Conservation (phyloP, 2,113 vertebrate genomes). For the Catharus bicknelli region DNA sequence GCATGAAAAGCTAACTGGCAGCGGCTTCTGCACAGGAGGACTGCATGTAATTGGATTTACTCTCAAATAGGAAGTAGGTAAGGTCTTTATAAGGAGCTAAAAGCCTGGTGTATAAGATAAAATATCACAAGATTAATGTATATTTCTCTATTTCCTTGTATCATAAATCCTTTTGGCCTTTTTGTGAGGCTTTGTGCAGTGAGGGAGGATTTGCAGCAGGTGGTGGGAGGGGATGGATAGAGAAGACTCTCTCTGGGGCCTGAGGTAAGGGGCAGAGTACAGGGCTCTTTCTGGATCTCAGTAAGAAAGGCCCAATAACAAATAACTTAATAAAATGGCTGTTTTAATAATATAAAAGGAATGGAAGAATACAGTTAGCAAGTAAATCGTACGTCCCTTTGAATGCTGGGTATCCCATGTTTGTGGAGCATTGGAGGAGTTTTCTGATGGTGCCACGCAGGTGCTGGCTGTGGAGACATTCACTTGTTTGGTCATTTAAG, state of each 20-base stretch:
- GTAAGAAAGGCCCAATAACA: neutral
- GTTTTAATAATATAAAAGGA: neutral
- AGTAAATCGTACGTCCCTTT: rapidly evolving
- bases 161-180: neutral
- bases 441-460: neutral
- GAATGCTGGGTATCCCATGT: neutral
- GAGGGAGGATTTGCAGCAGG: neutral
- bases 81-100: neutral
- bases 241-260: rapidly evolving
- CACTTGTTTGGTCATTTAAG: neutral
- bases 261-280: neutral
- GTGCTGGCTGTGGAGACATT: neutral
- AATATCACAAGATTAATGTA: neutral
- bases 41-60: conserved; percentile 9
- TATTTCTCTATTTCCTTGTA: neutral
- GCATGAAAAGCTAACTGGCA: neutral
- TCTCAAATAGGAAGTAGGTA: neutral
- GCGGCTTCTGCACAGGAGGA: rapidly evolving
- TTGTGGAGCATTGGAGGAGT: rapidly evolving
- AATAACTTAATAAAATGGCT: neutral
- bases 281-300: neutral
- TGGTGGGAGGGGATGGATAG: neutral
- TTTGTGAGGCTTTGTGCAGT: neutral
- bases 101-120: neutral
- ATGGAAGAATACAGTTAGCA: neutral